These are phyloP conservation scores for Sweltsa coloradensis DNA, from an alignment of 1,140 invertebrate genomes.

Conservation along the genomic window DNA sequence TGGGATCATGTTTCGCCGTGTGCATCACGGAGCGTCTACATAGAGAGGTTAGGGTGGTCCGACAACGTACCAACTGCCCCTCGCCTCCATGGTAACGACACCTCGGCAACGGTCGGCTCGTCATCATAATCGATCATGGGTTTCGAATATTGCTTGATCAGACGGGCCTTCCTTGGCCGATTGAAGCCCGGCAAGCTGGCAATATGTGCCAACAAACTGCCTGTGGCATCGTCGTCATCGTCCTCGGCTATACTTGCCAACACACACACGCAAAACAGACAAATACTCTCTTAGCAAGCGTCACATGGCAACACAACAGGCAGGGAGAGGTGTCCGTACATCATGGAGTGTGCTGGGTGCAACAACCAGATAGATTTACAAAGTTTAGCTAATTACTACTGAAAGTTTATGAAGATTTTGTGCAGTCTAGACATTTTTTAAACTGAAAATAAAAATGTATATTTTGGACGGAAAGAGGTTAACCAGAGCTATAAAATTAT, in stretches of 20 bases:
- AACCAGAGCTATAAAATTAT: no score
- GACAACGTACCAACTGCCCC: conserved; percentile 28
- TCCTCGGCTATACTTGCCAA: conserved; percentile 27
- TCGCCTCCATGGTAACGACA: conserved; percentile 60
- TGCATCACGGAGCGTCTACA: no score
- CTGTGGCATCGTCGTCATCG: conserved; percentile 29
- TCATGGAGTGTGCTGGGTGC: not conserved
- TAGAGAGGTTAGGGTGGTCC: no score
- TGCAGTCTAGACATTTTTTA: no score
- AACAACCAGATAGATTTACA: no score
- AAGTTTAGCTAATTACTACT: no score
- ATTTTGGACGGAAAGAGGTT: no score
- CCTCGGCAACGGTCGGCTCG: conserved; percentile 52
- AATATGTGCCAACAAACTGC: conserved; percentile 42
- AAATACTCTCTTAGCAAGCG: not conserved
- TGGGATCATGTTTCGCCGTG: no score
- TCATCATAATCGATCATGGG: conserved; percentile 28
- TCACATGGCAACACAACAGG: not conserved
- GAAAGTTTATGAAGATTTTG: no score
- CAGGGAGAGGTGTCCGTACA: not conserved
- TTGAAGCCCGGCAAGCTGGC: conserved; percentile 47
- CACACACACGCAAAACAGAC: not conserved
- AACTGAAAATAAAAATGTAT: no score
- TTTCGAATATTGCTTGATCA: conserved; percentile 48
- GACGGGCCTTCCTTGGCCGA: conserved; percentile 46